Evolutionary conservation across 2,113 vertebrate genomes (phyloP), one percentile per base, ranked within the genome.

Genomic region (Sylvia atricapilla): DNA sequence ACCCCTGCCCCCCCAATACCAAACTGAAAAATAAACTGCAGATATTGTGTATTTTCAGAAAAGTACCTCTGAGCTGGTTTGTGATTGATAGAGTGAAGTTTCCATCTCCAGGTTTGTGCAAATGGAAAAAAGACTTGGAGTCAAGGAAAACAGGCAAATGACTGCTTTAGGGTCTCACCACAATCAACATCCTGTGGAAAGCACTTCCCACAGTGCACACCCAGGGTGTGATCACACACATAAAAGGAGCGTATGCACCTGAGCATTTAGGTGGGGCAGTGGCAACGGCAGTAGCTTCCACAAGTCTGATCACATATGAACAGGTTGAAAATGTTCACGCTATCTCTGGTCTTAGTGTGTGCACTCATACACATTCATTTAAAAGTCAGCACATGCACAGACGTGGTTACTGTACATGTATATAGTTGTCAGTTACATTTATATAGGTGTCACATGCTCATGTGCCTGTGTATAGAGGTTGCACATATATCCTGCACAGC

Each of bases 21-120:
- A 95, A 96, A 88, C 60, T 79, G 92, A 97, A 92, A 92, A 98
- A 98, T 98, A 98, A 98, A 98, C 94, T 97, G 94, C 87, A 94
- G 91, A 96, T 97, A 88, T 35, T 94, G 84, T 96, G 95, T 95
- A 74, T 97, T 97, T 97, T 96, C 95, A 95, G 96, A 97, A 96
- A 96, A 95, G 80, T 73, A 96, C 63, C 68, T 91, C 89, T 69
- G 96, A 95, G 83, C 97, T 95, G 80, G 64, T 68, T 94, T 95
- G 96, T 96, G 89, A 74, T 66, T 33, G 79, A 77, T 79, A 58
- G 69, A 25, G 87, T 83, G 35, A 81, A 63, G 52, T 84, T 77
- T 89, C 35, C 72, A 56, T 75, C 88, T 75, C 49, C 77, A 72
- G 76, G 52, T 87, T 84, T 87, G 52, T 72, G 35, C 49, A 79